phyloP scores from a whole-genome alignment of 2,113 vertebrate species.

The Labrus mixtus region DNA sequence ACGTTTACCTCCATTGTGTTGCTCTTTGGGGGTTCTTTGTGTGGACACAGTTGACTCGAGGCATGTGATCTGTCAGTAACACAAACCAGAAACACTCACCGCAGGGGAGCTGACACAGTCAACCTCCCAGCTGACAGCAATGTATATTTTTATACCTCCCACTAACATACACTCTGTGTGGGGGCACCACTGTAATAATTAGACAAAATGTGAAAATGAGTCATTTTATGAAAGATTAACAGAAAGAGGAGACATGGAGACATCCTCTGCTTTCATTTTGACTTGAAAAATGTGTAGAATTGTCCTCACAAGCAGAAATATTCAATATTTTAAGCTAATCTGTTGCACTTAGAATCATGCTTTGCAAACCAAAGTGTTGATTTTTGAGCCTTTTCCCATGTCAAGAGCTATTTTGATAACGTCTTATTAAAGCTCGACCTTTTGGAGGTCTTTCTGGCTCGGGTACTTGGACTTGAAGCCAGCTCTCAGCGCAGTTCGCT shows the following conservation, averaged over 20 bases:
- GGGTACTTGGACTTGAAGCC: conserved; percentile 3
- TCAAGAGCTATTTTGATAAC: conserved; percentile 25
- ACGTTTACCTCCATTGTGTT: neutral
- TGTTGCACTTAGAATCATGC: too few species aligned
- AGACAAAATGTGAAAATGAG: conserved; percentile 33
- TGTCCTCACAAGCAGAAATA: conserved; percentile 4
- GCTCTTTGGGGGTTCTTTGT: neutral
- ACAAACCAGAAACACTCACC: conserved; percentile 17
- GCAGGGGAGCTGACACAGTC: conserved; percentile 9
- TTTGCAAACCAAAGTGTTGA: neutral
- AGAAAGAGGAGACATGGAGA: conserved; percentile 30
- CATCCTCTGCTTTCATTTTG: neutral
- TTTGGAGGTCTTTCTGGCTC: neutral
- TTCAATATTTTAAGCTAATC: too few species aligned
- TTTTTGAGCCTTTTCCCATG: neutral
- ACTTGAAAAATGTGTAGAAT: neutral
- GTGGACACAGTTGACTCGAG: neutral
- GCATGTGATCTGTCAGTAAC: conserved; percentile 25
- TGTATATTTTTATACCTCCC: conserved; percentile 32
- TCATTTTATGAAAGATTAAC: conserved; percentile 59
- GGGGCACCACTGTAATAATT: conserved; percentile 49
- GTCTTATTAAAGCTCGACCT: conserved; percentile 2
- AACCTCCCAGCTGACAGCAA: conserved; percentile 19
- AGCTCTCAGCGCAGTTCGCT: conserved; percentile 18
- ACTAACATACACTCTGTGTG: conserved; percentile 7